Evolutionary conservation across 2,113 vertebrate genomes (phyloP), one percentile per base, ranked within the genome.

Genomic region (Esox niger): DNA sequence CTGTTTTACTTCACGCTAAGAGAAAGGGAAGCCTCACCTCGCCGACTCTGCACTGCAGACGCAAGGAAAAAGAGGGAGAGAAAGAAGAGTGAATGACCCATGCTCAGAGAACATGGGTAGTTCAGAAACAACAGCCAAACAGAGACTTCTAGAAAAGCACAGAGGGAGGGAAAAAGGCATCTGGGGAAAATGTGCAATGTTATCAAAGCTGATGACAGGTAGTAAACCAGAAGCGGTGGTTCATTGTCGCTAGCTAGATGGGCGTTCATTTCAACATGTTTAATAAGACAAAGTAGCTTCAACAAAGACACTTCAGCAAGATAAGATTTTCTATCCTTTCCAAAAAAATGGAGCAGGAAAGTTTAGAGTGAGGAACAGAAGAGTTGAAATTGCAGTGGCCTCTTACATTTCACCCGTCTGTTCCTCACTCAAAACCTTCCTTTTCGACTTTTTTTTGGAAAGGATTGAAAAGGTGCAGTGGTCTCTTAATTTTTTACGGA

Each of bases 1-100:
- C 47, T 49, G 7, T 13, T 25, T 47, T 43, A 55, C 5, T 9
- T 20, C 8, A 35, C 47, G 21, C 20, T 52, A 49, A 49, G n/a
- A 33, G 46, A 31, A 73, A 66, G 79, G 69, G 66, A 70, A 66
- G 71, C 83, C 97, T 99, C 96, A 99, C 97, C 97, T 99, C 95
- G 90, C 91, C 96, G 96, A 92, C 95, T 99, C 87, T 98, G 96
- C 96, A 98, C 97, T 99, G 95, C 93, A 93, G 93, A 87, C 77
- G 81, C 6, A 68, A 90, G 88, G 33, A 79, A 88, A 85, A 68
- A 90, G 77, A 79, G 32, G 85, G 5, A 65, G 67, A 75, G 65
- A 59, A 31, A 80, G 21, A 71, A 15, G 33, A 57, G 71, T 77
- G 64, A 77, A 63, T 49, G 78, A 86, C 66, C 58, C 75, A 23